Percentiles rank a stretch among this genome's conserved stretches.
Conservation (phyloP, 2,113 vertebrate genomes). For the Chionodraco myersi region DNA sequence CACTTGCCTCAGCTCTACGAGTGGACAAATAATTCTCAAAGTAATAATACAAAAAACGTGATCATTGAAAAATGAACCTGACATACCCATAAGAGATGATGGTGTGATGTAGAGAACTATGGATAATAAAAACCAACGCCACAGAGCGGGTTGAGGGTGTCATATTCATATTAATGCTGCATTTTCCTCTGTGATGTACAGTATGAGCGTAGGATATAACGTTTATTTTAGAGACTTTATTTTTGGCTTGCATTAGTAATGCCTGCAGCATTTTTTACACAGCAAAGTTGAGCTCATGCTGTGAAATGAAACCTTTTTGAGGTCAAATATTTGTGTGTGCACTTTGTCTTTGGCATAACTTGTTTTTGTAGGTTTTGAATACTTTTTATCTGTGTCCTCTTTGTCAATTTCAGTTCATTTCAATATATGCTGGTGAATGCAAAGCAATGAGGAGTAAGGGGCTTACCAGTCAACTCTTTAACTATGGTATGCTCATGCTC, state of each 20-base stretch:
- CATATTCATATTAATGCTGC: conserved; percentile 2
- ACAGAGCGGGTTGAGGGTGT: not conserved
- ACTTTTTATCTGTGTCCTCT: conserved; percentile 19
- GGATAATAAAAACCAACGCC: conserved; percentile 20
- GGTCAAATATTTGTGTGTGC: conserved; percentile 38
- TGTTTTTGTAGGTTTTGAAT: conserved; percentile 21
- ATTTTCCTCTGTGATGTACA: conserved; percentile 61
- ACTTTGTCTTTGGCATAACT: conserved; percentile 53
- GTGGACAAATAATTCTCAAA: conserved; percentile 33
- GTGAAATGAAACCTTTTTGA: conserved; percentile 32
- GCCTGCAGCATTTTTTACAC: conserved; percentile 33
- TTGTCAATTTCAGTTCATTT: not conserved
- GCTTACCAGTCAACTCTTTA: conserved; percentile 32
- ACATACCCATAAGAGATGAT: not conserved
- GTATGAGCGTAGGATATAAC: conserved; percentile 13
- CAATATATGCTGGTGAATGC: not conserved
- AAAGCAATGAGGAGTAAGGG: conserved; percentile 30
- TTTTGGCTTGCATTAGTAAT: conserved; percentile 22
- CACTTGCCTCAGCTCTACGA: conserved; percentile 34
- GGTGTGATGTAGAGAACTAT: conserved; percentile 16
- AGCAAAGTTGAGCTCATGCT: conserved; percentile 53
- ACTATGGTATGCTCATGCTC: conserved; percentile 25
- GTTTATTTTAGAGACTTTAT: conserved; percentile 24
- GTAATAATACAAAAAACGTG: conserved; percentile 1
- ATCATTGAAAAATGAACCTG: not conserved